These are phyloP conservation scores for Mystacides longicornis DNA, from an alignment of 2,888 invertebrate genomes.

Conservation along the genomic window DNA sequence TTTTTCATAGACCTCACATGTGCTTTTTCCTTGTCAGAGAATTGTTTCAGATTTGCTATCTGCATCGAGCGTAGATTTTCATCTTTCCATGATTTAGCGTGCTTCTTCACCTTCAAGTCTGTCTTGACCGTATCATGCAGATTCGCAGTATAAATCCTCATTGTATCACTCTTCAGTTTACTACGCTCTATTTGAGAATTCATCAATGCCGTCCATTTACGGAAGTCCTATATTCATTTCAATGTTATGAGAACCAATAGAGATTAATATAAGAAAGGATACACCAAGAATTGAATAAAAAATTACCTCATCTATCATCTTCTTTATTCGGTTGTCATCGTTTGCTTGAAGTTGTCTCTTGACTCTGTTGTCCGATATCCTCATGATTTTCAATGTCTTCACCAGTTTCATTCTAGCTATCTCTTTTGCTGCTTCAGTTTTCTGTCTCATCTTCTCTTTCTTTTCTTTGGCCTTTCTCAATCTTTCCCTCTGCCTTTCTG, in stretches of 20 bases:
- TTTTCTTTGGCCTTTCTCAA: slow-evolving; percentile 6
- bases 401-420: slow-evolving; percentile 17
- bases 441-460: slow-evolving; percentile 6
- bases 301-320: slow-evolving; percentile 25
- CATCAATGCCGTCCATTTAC: slow-evolving; percentile 6
- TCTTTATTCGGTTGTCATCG: slow-evolving; percentile 37
- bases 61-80: slow-evolving; percentile 9
- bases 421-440: slow-evolving; percentile 16
- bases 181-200: slow-evolving; percentile 8
- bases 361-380: slow-evolving; percentile 37
- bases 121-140: neutral
- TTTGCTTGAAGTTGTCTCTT: slow-evolving; percentile 37
- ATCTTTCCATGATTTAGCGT: slow-evolving; percentile 7
- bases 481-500: slow-evolving; percentile 9
- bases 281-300: no score
- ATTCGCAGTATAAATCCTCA: slow-evolving; percentile 6
- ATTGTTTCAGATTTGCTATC: slow-evolving; percentile 11
- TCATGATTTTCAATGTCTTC: slow-evolving; percentile 14
- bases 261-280: neutral
- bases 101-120: slow-evolving; percentile 6
- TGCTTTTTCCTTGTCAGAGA: slow-evolving; percentile 7
- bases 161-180: slow-evolving; percentile 6
- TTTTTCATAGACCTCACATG: slow-evolving; percentile 7
- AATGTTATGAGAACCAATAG: neutral
- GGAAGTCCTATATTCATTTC: neutral